Conservation (phyloP, 23 tunicate genomes). For the Styela clava region DNA sequence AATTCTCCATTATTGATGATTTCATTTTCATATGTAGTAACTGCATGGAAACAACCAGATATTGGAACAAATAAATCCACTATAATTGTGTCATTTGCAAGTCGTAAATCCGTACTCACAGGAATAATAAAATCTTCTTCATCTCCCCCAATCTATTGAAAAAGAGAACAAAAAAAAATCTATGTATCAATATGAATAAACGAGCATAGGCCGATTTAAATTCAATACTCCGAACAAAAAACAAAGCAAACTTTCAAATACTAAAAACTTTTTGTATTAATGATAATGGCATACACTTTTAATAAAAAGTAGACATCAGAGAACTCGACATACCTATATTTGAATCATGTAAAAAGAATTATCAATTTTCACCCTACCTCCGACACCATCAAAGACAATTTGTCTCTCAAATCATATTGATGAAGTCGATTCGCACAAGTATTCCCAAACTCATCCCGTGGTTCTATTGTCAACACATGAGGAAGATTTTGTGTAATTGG, state of each 20-base stretch:
- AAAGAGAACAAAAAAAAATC: background rate
- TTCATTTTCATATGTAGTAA: slow-evolving; percentile 49
- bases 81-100: background rate
- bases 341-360: no score
- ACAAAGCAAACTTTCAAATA: no score
- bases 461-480: slow-evolving; percentile 48
- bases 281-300: no score
- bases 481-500: slow-evolving; percentile 45
- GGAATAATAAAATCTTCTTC: slow-evolving; percentile 5
- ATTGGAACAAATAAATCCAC: slow-evolving; percentile 19
- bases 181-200: no score
- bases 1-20: slow-evolving; percentile 66
- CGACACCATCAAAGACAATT: slow-evolving; percentile 38
- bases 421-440: slow-evolving; percentile 42
- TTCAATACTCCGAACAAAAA: no score
- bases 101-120: slow-evolving; percentile 25
- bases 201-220: no score
- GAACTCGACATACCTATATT: no score
- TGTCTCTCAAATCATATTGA: slow-evolving; percentile 32
- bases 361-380: no score
- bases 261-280: no score
- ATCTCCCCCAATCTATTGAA: background rate
- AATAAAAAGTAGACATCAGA: no score
- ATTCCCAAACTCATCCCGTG: slow-evolving; percentile 73
- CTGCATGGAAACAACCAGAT: slow-evolving; percentile 65